phyloP scores from a whole-genome alignment of 2,797 vertebrate genomes.

The Coilia nasus region DNA sequence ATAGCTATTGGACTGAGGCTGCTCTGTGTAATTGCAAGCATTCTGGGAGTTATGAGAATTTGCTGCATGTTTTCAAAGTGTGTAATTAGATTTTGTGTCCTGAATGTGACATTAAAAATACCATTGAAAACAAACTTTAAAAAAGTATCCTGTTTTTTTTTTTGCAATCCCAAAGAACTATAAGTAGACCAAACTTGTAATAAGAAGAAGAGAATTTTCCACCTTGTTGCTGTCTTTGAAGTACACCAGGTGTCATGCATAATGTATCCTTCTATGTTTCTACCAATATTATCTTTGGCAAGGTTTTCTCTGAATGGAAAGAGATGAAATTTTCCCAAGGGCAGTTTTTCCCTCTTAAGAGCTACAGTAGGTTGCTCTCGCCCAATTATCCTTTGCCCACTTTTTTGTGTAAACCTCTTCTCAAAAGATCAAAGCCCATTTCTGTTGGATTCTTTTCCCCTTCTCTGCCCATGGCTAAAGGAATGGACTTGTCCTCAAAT shows the following conservation, averaged over 20 bases:
- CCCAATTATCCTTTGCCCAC: constrained; percentile 8
- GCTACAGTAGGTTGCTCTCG: neutral
- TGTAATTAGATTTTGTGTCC: constrained; percentile 9
- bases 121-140: neutral
- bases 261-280: constrained; percentile 59
- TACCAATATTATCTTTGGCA: constrained; percentile 68
- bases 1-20: neutral
- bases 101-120: neutral
- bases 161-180: neutral
- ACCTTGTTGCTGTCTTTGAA: constrained; percentile 60
- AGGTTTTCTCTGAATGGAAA: constrained; percentile 61
- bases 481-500: constrained; percentile 2
- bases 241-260: constrained; percentile 70
- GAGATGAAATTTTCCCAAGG: constrained; percentile 45
- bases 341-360: neutral
- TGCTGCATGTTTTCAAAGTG: neutral
- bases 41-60: neutral
- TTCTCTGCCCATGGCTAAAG: constrained; percentile 9
- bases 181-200: neutral
- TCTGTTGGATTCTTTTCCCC: constrained; percentile 25
- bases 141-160: neutral
- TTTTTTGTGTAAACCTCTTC: constrained; percentile 47
- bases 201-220: constrained; percentile 5
- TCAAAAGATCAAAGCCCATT: constrained; percentile 60
- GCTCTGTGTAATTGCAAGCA: neutral